These are phyloP conservation scores for Geodia barretti DNA, from an alignment of 37 sponge, comb jelly and placozoan species.

Conservation along the genomic window DNA sequence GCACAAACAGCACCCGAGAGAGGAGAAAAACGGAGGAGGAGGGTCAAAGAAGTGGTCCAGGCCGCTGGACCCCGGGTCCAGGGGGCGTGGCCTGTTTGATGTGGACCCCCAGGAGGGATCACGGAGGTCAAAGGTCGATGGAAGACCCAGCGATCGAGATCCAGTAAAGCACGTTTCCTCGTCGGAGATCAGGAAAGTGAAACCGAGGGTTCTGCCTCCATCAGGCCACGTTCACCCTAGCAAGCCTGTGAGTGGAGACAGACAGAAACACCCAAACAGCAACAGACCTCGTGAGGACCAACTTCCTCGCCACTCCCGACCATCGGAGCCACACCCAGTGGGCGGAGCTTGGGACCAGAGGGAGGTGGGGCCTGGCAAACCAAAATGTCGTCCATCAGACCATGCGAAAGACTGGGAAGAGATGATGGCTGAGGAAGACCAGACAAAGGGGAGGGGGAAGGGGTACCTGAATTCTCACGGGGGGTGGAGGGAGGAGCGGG, in stretches of 20 bases:
- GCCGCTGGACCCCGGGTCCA: background rate
- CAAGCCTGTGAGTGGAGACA: background rate
- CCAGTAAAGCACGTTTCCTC: background rate
- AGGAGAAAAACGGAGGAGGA: background rate
- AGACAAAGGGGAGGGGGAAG: background rate
- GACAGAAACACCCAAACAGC: no score
- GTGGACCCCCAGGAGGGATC: slow-evolving; percentile 11
- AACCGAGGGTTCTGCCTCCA: background rate
- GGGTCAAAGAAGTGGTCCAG: background rate
- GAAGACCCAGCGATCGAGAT: background rate
- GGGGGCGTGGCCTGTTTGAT: slow-evolving; percentile 13
- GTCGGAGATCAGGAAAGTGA: background rate
- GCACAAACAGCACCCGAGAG: background rate
- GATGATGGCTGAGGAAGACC: background rate
- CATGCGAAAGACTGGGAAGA: no score
- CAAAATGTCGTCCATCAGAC: no score
- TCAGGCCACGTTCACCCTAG: background rate
- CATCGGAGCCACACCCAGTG: no score
- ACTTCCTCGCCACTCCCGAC: no score
- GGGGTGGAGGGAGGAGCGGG: no score
- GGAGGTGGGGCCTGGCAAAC: no score
- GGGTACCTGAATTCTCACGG: no score
- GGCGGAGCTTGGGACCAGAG: no score
- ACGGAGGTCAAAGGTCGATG: no score
- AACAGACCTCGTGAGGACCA: no score